Base-by-base conservation (phyloP, 2,113 vertebrate species). In the Cyphomyrus plagiostoma region DNA sequence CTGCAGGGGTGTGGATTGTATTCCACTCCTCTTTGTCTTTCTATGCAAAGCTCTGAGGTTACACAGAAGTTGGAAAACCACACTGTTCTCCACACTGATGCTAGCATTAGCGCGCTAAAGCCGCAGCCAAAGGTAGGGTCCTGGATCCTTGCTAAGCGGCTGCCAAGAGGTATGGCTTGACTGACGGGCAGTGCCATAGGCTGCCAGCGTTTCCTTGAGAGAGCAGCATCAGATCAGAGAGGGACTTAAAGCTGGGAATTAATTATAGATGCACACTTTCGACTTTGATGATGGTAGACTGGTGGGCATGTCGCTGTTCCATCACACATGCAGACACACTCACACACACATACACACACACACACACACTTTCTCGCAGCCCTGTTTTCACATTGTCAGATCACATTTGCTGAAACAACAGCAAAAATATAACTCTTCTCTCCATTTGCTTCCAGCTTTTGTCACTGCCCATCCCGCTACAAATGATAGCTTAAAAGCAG, bases 321-420 rank as follows among this genome's bases (percentile, higher is more conserved):
- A 93, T 95, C 58, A 45, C 45, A 19, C 13, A 26, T 46, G n/a
- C n/a, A 0, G 58, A 48, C 58, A 46, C 42, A 70, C 21, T 9
- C 88, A 21, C 66, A 10, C 58, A 13, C 39, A 70, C 49, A 2
- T 5, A n/a, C 56, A 46, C n/a, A 70, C 11, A 3, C 23, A 4
- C 46, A 30, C 58, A 19, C 62, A 19, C 58, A 74, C 45, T 48
- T 15, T 94, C 96, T 94, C 93, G 94, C 94, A 93, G 93, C 93
- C 80, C 90, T 90, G 92, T 94, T 95, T 96, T 95, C 96, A 95
- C 94, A 90, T 95, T 96, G 97, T 98, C 98, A 97, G 95, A 96
- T 96, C 95, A 92, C 92, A 97, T 98, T 97, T 97, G 94, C 94
- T 94, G 95, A 97, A 98, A 97, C 96, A 98, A 96, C 94, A 93